Evolutionary conservation across 2,113 vertebrate species (phyloP).

Genomic region (Odontophorus gujanensis): DNA sequence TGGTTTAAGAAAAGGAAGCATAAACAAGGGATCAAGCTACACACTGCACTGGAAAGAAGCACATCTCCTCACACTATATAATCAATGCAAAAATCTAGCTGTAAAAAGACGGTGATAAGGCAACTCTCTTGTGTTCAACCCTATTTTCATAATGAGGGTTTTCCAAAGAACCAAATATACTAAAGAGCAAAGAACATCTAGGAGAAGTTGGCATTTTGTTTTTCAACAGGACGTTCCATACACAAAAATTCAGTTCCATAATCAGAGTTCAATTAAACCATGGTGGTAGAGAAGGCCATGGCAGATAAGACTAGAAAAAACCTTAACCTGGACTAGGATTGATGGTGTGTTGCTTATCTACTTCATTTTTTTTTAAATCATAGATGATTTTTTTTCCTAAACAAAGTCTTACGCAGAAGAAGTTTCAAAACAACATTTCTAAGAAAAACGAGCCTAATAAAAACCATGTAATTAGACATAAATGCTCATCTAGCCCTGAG

Average conservation of each 20-base stretch:
- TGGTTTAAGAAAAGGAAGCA: constrained; percentile 23
- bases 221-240: neutral
- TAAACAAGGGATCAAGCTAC: neutral
- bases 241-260: neutral
- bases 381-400: neutral
- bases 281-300: neutral
- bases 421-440: neutral
- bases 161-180: neutral
- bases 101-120: neutral
- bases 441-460: neutral
- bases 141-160: neutral
- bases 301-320: neutral
- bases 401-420: neutral
- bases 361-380: neutral
- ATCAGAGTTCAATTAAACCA: neutral
- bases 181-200: neutral
- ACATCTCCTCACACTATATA: neutral
- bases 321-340: neutral
- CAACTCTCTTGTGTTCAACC: neutral
- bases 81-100: neutral
- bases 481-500: neutral
- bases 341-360: neutral
- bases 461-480: neutral
- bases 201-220: rapidly evolving
- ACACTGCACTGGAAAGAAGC: neutral